These are phyloP conservation scores for Verasper variegatus DNA, from an alignment of 2,113 vertebrate species.

Conservation along the genomic window DNA sequence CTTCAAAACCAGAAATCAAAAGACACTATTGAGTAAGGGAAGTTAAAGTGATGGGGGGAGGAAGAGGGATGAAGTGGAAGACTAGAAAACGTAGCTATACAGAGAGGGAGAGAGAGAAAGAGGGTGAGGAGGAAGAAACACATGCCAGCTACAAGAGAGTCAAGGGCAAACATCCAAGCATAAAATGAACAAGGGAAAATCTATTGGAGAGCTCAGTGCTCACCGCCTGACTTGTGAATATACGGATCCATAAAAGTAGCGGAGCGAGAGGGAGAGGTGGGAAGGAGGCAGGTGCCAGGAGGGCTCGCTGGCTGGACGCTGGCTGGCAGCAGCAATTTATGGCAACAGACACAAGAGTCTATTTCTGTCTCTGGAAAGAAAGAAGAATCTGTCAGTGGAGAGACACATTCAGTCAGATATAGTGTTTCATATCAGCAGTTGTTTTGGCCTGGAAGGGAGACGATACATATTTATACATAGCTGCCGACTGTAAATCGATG, in stretches of 20 bases:
- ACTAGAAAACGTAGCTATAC: constrained; percentile 24
- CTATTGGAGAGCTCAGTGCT: constrained; percentile 50
- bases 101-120: constrained; percentile 10
- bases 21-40: constrained; percentile 15
- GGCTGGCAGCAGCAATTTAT: constrained; percentile 74
- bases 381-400: constrained; percentile 48
- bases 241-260: constrained; percentile 59
- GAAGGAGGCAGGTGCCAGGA: constrained; percentile 41
- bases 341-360: constrained; percentile 72
- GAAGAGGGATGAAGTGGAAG: constrained; percentile 32
- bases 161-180: constrained; percentile 54
- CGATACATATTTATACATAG: constrained; percentile 21
- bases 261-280: constrained; percentile 23
- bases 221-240: constrained; percentile 44
- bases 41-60: constrained; percentile 18
- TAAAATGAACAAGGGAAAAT: constrained; percentile 46
- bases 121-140: neutral
- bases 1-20: constrained; percentile 4
- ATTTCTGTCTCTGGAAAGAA: constrained; percentile 81
- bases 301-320: constrained; percentile 53
- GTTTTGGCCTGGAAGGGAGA: constrained; percentile 54
- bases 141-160: neutral
- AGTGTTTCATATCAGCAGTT: constrained; percentile 64
- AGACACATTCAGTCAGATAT: constrained; percentile 50
- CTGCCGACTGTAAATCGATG: neutral